phyloP scores from a whole-genome alignment of 2,113 vertebrate genomes.

The Sinocyclocheilus maitianheensis region DNA sequence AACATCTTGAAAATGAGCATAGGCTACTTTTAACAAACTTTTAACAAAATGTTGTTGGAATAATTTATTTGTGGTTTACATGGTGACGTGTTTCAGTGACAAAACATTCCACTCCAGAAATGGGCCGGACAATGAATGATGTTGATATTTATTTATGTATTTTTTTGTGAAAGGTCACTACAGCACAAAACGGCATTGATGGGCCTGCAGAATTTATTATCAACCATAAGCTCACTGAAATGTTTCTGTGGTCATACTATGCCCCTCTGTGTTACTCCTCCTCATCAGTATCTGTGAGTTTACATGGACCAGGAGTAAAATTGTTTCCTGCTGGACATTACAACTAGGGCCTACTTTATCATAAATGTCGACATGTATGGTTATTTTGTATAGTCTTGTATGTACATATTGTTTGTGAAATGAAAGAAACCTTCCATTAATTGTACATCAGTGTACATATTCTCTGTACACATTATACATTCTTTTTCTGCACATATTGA shows the following conservation, averaged over 20 bases:
- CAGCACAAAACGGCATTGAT: background rate
- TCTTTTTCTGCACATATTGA: background rate
- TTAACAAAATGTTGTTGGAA: background rate
- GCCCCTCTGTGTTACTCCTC: background rate
- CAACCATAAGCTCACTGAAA: background rate
- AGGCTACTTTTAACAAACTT: background rate
- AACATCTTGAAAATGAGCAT: background rate
- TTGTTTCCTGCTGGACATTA: background rate
- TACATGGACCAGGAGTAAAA: background rate
- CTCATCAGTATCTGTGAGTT: background rate
- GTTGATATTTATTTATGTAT: too few relatives aligned
- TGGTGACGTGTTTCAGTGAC: background rate
- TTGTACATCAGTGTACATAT: background rate
- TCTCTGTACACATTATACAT: background rate
- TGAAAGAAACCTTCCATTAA: background rate
- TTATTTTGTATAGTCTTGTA: background rate
- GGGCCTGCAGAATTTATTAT: background rate
- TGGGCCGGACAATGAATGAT: background rate
- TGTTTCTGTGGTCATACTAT: background rate
- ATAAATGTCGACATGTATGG: background rate
- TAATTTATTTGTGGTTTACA: background rate
- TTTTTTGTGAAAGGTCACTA: background rate
- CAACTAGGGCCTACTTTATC: background rate
- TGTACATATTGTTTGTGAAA: slow-evolving; percentile 9
- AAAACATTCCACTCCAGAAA: background rate